Evolutionary conservation across 2,888 invertebrate genomes (phyloP), one percentile per base, ranked within the genome.

Genomic region (Conus canariensis): DNA sequence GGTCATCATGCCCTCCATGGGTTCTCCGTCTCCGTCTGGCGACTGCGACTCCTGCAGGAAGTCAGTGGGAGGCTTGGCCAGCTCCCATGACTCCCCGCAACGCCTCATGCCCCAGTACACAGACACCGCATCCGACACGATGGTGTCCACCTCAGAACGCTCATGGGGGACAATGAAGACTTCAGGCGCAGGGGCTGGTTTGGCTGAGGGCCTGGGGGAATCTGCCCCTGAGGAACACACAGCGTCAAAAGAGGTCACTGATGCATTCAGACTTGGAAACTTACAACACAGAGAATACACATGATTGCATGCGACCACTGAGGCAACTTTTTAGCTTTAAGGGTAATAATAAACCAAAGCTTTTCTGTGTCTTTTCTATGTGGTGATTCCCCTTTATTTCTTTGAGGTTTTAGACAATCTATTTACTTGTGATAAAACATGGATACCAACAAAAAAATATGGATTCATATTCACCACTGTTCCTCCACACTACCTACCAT

Each of bases 81-180:
- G 93, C 8, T 94, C 93, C 90, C 95, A 92, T 0, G 95, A 90
- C 90, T 95, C 95, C 0, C 95, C 95, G 89, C 93, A 95, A 9
- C 95, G 93, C 25, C 94, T 92, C 16, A 90, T 60, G 87, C 93
- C 93, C 96, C 96, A 96, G 93, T 93, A 95, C 19, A 94, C 91
- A 88, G 95, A 95, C 14, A 96, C 95, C 22, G 95, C 95, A 82
- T 92, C 91, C 0, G 93, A 90, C 9, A 95, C 93, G 16, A 95
- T 94, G 14, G 91, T 89, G 80, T 92, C 91, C 0, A 96, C 94
- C 67, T 95, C 94, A 16, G 94, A 94, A n/a, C 91, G 92, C n/a
- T 94, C 93, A 91, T 95, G 94, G 1, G 96, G 95, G 12, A 96
- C 95, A 25, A 94, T 94, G 87, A 93, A 95, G 90, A 94, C 94